Conservation (phyloP, 35 echinoderm and acorn worm genomes). For the Heliocidaris tuberculata region DNA sequence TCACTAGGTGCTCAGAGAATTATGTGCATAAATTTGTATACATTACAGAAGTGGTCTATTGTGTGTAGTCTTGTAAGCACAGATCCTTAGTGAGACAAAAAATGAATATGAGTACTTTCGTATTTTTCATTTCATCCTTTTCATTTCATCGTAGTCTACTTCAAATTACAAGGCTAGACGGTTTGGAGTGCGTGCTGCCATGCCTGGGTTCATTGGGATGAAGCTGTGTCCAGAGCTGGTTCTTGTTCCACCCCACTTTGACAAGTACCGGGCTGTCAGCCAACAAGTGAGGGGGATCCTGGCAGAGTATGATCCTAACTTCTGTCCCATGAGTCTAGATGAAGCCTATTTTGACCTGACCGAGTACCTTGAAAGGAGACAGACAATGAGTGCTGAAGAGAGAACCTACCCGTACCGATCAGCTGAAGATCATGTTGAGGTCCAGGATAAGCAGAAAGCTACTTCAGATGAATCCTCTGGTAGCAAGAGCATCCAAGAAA, state of each 20-base stretch:
- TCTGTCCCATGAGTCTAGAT: conserved; percentile 85
- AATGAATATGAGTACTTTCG: too few relatives aligned
- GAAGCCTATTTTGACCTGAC: conserved; percentile 96
- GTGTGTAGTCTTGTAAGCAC: too few relatives aligned
- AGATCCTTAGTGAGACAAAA: too few relatives aligned
- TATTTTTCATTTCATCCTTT: background rate
- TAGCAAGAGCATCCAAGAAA: background rate
- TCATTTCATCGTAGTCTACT: conserved; percentile 63
- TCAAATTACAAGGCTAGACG: conserved; percentile 91
- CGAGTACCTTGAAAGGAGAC: conserved; percentile 69
- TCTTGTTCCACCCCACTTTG: conserved; percentile 78
- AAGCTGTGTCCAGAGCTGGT: conserved; percentile 93
- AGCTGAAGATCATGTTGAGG: background rate
- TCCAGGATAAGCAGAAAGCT: background rate
- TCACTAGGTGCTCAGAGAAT: too few relatives aligned
- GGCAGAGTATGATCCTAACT: conserved; percentile 90
- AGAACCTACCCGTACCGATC: conserved; percentile 67
- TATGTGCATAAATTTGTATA: too few relatives aligned
- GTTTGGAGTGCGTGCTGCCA: conserved; percentile 93
- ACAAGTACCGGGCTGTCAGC: conserved; percentile 85
- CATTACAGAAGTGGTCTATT: too few relatives aligned
- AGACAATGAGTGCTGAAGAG: conserved; percentile 57
- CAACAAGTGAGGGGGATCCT: conserved; percentile 82
- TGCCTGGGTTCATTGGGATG: conserved; percentile 96
- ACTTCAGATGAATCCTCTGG: background rate